A percentile compares a stretch with the other conserved stretches of the same genome.
Conservation (phyloP, 2,888 invertebrate genomes). For the Pterostichus niger region DNA sequence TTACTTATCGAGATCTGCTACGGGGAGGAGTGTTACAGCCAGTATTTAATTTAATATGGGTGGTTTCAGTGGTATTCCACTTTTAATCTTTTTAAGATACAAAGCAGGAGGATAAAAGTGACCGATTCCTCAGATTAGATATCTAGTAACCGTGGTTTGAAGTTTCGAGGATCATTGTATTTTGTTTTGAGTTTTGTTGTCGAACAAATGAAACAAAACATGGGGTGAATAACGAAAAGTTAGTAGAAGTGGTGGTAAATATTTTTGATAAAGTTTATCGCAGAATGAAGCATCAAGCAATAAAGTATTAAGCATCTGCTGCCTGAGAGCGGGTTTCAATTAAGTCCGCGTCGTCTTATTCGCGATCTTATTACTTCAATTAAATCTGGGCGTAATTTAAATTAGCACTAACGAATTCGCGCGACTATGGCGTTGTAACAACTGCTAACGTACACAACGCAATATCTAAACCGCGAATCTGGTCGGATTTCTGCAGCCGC, state of each 20-base stretch:
- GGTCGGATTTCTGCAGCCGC: conserved; percentile 68
- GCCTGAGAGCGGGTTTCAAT: conserved; percentile 61
- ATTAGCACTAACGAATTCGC: conserved; percentile 67
- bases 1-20: too few relatives aligned
- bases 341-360: conserved; percentile 62
- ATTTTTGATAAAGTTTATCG: conserved; percentile 59
- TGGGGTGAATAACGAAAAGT: background rate
- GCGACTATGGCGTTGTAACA: conserved; percentile 65
- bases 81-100: too few relatives aligned
- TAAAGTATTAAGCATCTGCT: conserved; percentile 63
- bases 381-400: conserved; percentile 67
- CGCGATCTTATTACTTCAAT: conserved; percentile 67
- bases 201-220: conserved; percentile 2
- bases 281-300: conserved; percentile 35
- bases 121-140: too few relatives aligned
- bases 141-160: too few relatives aligned
- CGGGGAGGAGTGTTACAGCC: too few relatives aligned
- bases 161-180: background rate
- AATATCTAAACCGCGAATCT: conserved; percentile 71
- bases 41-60: too few relatives aligned
- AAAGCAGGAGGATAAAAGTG: too few relatives aligned
- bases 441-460: conserved; percentile 68
- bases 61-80: too few relatives aligned
- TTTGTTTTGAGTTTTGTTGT: background rate
- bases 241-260: conserved; percentile 10